These are phyloP conservation scores for Troglohyphantes excavatus DNA, from an alignment of 2,888 invertebrate genomes.

Conservation along the genomic window DNA sequence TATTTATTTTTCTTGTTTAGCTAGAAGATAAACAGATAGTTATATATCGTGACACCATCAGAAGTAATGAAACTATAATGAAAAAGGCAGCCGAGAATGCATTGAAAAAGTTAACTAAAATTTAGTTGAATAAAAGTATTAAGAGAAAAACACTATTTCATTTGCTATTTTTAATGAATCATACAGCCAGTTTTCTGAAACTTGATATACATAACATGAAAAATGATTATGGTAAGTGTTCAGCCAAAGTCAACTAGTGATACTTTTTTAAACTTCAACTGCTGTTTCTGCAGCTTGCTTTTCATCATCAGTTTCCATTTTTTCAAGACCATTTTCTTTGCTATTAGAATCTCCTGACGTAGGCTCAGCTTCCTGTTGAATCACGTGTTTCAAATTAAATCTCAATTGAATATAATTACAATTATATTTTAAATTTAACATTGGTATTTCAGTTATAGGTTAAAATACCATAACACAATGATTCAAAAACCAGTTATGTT, in stretches of 20 bases:
- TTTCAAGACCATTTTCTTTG: slow-evolving; percentile 47
- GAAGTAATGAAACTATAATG: slow-evolving; percentile 52
- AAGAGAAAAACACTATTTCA: slow-evolving; percentile 13
- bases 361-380: slow-evolving; percentile 31
- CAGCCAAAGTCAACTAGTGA: slow-evolving; percentile 5
- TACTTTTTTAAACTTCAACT: slow-evolving; percentile 48
- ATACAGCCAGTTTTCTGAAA: slow-evolving; percentile 26
- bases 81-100: slow-evolving; percentile 70
- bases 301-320: slow-evolving; percentile 66
- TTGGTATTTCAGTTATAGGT: too few relatives aligned
- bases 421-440: too few relatives aligned
- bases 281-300: slow-evolving; percentile 41
- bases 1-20: not conserved
- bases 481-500: too few relatives aligned
- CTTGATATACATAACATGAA: slow-evolving; percentile 64
- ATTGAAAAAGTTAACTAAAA: slow-evolving; percentile 55
- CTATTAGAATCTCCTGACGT: not conserved
- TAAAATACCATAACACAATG: too few relatives aligned
- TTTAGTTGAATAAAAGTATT: not conserved
- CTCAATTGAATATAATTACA: too few relatives aligned
- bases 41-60: slow-evolving; percentile 36
- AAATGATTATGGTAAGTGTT: slow-evolving; percentile 54
- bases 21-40: slow-evolving; percentile 8
- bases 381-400: not conserved
- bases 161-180: slow-evolving; percentile 29